These are phyloP conservation scores for Leucophenga maculata DNA, from an alignment of 2,888 invertebrate species.

Conservation along the genomic window DNA sequence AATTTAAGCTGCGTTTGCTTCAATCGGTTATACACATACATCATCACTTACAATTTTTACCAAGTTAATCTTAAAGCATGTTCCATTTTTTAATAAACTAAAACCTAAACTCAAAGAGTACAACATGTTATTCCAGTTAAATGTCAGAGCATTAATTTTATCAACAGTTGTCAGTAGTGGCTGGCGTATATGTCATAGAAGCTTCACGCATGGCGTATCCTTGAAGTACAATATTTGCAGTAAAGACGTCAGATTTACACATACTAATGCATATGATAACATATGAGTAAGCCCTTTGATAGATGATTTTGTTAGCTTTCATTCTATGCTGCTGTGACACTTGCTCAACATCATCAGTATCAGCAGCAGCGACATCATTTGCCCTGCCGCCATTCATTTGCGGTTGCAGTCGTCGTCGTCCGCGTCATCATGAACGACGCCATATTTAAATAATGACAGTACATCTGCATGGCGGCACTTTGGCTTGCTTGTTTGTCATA, in stretches of 20 bases:
- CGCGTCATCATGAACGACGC: not conserved
- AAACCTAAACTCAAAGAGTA: no score
- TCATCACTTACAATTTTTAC: no score
- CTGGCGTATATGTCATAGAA: no score
- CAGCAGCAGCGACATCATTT: no score
- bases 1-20: no score
- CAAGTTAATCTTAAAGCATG: no score
- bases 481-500: not conserved
- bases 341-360: not conserved
- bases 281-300: constrained; percentile 6
- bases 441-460: constrained; percentile 18
- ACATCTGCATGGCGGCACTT: constrained; percentile 4
- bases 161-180: no score
- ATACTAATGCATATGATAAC: not conserved
- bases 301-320: constrained; percentile 9
- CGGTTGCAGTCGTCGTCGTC: not conserved
- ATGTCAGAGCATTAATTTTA: no score
- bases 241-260: not conserved
- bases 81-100: no score
- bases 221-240: not conserved
- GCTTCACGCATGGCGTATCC: not conserved
- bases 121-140: no score
- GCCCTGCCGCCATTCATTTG: not conserved
- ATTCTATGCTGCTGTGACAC: not conserved
- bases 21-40: no score